These are phyloP conservation scores for Sphenopsis melanotis DNA, from an alignment of 2,797 vertebrate species.

Conservation along the genomic window DNA sequence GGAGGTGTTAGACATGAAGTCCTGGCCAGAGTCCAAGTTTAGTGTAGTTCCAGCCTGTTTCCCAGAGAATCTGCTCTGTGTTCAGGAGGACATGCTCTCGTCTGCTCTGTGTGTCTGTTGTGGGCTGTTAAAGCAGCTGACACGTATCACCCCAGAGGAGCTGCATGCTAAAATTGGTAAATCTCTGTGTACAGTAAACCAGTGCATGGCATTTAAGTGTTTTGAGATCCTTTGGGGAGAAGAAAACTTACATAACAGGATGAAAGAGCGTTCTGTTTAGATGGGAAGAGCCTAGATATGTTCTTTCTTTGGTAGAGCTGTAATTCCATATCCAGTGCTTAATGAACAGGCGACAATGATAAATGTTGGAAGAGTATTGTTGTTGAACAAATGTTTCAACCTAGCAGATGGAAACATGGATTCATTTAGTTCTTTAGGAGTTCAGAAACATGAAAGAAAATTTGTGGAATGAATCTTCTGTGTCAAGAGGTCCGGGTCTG, in stretches of 20 bases:
- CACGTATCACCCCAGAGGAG: background rate
- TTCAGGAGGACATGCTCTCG: background rate
- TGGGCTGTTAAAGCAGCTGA: background rate
- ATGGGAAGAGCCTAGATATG: background rate
- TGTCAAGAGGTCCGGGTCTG: background rate
- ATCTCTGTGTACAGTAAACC: background rate
- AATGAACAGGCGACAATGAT: slow-evolving; percentile 7
- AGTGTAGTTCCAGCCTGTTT: background rate
- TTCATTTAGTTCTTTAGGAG: background rate
- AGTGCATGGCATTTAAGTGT: background rate
- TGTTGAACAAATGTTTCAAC: background rate
- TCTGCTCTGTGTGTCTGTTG: background rate
- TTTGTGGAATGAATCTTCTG: background rate
- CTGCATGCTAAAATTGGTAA: background rate
- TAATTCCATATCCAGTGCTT: background rate
- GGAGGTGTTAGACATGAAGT: background rate
- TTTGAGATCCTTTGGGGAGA: background rate
- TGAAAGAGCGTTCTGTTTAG: background rate
- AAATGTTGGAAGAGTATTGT: background rate
- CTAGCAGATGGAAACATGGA: background rate
- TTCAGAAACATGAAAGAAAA: background rate
- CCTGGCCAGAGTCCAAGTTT: background rate
- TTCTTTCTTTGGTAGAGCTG: background rate
- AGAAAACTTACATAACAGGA: background rate
- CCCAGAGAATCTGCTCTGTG: background rate